Evolutionary conservation across 2,888 invertebrate species (phyloP), one percentile per base, ranked within the genome.

Genomic region (Thymelicus sylvestris): DNA sequence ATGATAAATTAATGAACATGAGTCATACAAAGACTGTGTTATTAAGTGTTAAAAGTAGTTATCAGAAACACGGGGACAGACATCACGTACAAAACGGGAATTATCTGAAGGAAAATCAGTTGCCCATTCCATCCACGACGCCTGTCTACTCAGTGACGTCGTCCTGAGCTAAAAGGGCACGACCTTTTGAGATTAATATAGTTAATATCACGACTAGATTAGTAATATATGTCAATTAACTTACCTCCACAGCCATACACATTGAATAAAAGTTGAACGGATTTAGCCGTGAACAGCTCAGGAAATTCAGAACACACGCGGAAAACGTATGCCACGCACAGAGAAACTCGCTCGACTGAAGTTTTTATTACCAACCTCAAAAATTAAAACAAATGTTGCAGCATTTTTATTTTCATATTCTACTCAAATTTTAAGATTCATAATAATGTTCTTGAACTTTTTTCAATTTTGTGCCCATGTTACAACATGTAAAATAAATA

Each of bases 181-280:
- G 89, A 89, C 92, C 91, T 74, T 72, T 65, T 55, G n/a, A 66
- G 74, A 74, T 72, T 71, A 67, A 66, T 74, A 75, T 64, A 74
- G 75, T 72, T 74, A 74, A 55, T 71, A 41, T 15, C 13, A 8
- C 31, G 65, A 61, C 6, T 55, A 24, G 13, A 13, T 38, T 8
- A 71, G 1, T 6, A 59, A 44, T 52, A 44, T 24, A 61, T n/a
- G 6, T 1, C 10, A 38, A 61, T 73, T 74, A 62, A 95, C 96
- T 95, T 93, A 96, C 96, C 96, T 95, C 95, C 96, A 96, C 96
- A 96, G 96, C 96, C 96, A 96, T 96, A 96, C 96, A 96, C 96
- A 96, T 96, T 96, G 95, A 95, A 95, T 95, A 90, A 89, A 86
- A 92, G 89, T 91, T 90, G 91, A 92, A 91, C 92, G 93, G 95